Conservation (phyloP, 1,140 invertebrate species). For the Brachionus rubens region DNA sequence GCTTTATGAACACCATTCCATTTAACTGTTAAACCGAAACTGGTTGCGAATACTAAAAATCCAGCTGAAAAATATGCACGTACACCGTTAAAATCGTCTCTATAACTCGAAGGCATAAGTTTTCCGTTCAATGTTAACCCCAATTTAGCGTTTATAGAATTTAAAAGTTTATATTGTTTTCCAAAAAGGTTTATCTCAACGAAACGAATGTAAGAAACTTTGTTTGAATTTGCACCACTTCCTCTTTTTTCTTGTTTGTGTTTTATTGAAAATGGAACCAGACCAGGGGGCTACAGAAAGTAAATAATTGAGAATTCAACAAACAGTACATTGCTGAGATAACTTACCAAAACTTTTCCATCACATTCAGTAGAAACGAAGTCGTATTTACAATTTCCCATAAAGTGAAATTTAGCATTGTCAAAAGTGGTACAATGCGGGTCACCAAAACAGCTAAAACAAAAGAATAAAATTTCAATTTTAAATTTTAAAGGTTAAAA, state of each 20-base stretch:
- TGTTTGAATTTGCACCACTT: not conserved
- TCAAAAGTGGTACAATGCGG: not conserved
- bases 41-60: constrained; percentile 1
- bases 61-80: not conserved
- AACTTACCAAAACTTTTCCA: not conserved
- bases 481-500: not conserved
- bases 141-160: not conserved
- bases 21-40: constrained; percentile 31
- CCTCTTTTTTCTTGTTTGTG: constrained; percentile 42
- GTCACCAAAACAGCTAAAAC: not conserved
- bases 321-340: not conserved
- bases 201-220: constrained; percentile 29
- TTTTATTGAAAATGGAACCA: constrained; percentile 15
- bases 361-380: constrained; percentile 26
- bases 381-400: not conserved
- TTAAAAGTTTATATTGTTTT: not conserved
- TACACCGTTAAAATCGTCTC: constrained; percentile 2
- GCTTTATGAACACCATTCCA: constrained; percentile 40
- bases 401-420: not conserved
- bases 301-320: not conserved
- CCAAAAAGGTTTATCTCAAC: constrained; percentile 36
- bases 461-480: too few species aligned
- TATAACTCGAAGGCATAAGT: not conserved
- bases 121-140: constrained; percentile 19
- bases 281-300: not conserved